Conservation (phyloP, 2,113 vertebrate species). For the Lagopus muta region DNA sequence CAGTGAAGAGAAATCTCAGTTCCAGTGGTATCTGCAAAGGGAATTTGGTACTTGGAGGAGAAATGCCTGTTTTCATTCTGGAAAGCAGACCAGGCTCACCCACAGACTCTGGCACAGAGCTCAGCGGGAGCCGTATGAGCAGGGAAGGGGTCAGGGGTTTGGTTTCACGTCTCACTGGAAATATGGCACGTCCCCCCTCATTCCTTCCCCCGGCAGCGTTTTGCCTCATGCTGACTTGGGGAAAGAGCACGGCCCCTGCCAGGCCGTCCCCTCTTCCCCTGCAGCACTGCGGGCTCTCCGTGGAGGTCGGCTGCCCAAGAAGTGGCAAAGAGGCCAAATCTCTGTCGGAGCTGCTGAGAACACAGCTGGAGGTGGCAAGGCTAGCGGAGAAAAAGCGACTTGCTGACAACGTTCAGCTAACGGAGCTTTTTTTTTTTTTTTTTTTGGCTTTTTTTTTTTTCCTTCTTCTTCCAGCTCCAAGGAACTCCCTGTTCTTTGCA, state of each 20-base stretch:
- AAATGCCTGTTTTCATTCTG: background rate
- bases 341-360: background rate
- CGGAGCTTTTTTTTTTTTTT: too few relatives aligned
- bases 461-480: too few relatives aligned
- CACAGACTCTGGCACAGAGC: background rate
- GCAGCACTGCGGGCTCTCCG: background rate
- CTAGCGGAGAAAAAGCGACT: background rate
- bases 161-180: constrained; percentile 1
- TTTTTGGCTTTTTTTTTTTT: background rate
- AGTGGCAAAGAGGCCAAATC: background rate
- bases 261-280: background rate
- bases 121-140: background rate
- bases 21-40: background rate
- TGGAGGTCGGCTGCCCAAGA: background rate
- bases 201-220: background rate
- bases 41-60: background rate
- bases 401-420: background rate
- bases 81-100: background rate
- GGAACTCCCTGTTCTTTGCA: too few relatives aligned
- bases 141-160: background rate
- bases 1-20: background rate
- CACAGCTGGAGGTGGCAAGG: background rate
- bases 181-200: background rate
- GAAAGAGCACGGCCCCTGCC: background rate
- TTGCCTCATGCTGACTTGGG: background rate